Evolutionary conservation across 2,113 vertebrate genomes (phyloP).

Genomic region (Melanostigma gelatinosum): DNA sequence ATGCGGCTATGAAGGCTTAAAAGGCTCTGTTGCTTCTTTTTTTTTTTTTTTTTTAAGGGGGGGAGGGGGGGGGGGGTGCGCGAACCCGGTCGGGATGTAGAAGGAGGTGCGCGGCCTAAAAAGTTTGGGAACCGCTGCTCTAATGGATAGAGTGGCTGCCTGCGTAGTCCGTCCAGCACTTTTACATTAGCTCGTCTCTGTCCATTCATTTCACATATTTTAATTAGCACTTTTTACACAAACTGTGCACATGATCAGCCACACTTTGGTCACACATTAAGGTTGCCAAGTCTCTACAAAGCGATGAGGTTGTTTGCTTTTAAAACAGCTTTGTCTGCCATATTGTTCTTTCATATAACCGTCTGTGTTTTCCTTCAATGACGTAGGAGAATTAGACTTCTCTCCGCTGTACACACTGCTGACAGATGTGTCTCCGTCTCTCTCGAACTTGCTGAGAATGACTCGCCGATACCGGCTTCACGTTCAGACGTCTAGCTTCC

Average conservation of each 20-base stretch:
- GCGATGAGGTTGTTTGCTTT: neutral
- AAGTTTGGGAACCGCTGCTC: too few relatives aligned
- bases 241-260: neutral
- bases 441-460: neutral
- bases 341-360: constrained; percentile 4
- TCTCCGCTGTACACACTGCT: neutral
- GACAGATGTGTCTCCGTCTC: neutral
- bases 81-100: too few relatives aligned
- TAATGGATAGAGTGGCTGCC: neutral
- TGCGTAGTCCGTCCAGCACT: neutral
- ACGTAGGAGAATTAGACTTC: constrained; percentile 27
- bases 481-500: neutral
- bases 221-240: neutral
- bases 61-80: too few relatives aligned
- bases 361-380: constrained; percentile 1
- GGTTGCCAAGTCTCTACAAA: constrained; percentile 1
- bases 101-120: too few relatives aligned
- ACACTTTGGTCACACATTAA: neutral
- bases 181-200: neutral
- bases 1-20: too few relatives aligned
- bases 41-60: too few relatives aligned
- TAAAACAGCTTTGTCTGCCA: neutral
- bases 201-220: neutral
- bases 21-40: too few relatives aligned
- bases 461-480: neutral